A percentile compares a stretch with the other conserved stretches of the same genome.
phyloP scores from a whole-genome alignment of 1,140 invertebrate species.

The Diuraphis noxia region DNA sequence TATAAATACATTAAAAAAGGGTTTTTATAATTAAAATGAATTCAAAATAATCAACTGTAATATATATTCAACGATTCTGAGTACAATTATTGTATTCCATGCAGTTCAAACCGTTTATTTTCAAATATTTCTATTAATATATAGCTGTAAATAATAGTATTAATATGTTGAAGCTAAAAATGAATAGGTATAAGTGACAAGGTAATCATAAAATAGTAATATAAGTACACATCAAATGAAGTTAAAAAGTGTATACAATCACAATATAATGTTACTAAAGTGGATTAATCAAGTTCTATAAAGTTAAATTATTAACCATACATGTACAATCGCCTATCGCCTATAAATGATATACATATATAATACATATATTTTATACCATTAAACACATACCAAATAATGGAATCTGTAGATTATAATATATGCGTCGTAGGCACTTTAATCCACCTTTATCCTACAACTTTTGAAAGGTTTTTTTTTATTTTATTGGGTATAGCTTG shows the following conservation, averaged over 20 bases:
- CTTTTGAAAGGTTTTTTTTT: no score
- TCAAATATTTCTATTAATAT: background rate
- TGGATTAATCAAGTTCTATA: background rate
- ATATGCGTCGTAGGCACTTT: background rate
- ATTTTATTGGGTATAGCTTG: no score
- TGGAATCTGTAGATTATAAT: background rate
- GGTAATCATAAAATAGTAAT: background rate
- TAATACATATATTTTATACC: no score
- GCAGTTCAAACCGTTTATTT: background rate
- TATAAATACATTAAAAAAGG: background rate
- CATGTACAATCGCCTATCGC: background rate
- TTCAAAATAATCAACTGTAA: background rate
- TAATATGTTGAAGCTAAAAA: background rate
- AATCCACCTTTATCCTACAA: background rate
- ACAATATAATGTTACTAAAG: background rate
- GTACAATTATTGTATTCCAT: background rate
- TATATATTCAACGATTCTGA: background rate
- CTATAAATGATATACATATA: background rate
- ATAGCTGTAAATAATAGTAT: background rate
- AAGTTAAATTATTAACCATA: background rate
- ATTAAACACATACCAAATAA: background rate
- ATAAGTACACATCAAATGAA: background rate
- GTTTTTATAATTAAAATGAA: conserved; percentile 18
- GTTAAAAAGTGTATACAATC: background rate
- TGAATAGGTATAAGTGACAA: background rate